Evolutionary conservation across 2,888 invertebrate species (phyloP), one percentile per base, ranked within the genome.

Genomic region (Chloromyia formosa): DNA sequence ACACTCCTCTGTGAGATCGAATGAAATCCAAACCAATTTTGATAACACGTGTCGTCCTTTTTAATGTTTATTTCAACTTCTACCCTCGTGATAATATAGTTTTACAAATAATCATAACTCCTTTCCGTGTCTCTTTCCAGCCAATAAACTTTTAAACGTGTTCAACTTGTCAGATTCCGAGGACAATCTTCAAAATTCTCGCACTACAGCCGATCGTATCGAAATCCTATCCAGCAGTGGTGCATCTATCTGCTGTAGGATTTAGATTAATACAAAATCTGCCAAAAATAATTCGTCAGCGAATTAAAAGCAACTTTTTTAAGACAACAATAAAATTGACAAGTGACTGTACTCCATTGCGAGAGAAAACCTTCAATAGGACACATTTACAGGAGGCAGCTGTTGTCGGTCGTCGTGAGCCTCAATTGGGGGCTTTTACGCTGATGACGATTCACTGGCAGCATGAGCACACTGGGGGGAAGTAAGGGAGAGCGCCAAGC

Each of bases 401-500:
- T 69, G 58, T 77, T 75, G 62, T 75, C 69, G 77, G 74, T 23
- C 23, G 80, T 79, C 77, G 78, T 78, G 79, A 80, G 78, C 81
- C 78, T 81, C 80, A 80, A 80, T 82, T 80, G 82, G 82, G 81
- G 81, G 82, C 82, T 83, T 80, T 83, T 85, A 84, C 85, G 86
- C 86, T 86, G 85, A 86, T 86, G 86, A 86, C 84, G 86, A 84
- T 85, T 85, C 84, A 82, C 82, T 85, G 84, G 85, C 86, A 86
- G 85, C 83, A 86, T 86, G 86, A 86, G 84, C 83, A 86, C 86
- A 85, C 83, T 85, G 85, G 85, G 85, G 83, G 86, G 85, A 85
- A 85, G 85, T 85, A 85, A 84, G 85, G 86, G 85, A 85, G 86
- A 86, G 85, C 85, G 85, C 83, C 85, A 86, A 84, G 85, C 86